phyloP scores from a whole-genome alignment of 1,140 invertebrate genomes.

The Scylla paramamosain region DNA sequence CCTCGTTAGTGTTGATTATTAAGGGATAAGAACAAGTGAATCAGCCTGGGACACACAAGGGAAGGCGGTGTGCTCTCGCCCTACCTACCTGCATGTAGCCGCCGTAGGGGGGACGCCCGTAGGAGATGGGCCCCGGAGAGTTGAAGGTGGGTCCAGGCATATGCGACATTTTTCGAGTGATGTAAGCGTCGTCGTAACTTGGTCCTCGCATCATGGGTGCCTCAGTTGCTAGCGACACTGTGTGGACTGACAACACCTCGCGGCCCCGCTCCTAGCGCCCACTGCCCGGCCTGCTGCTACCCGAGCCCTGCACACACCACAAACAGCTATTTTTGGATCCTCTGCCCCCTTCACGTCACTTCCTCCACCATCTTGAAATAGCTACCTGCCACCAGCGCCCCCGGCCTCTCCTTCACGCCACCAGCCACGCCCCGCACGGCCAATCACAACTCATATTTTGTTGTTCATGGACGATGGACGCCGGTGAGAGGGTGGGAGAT shows the following conservation, averaged over 20 bases:
- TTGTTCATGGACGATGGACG: neutral
- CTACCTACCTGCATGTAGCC: conserved; percentile 67
- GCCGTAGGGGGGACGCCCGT: conserved; percentile 57
- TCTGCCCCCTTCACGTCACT: conserved; percentile 64
- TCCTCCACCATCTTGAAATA: conserved; percentile 68
- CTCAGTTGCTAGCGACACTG: conserved; percentile 30
- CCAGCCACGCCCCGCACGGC: conserved; percentile 10
- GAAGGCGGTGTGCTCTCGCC: neutral
- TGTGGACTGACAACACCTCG: conserved; percentile 71
- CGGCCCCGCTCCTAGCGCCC: conserved; percentile 70
- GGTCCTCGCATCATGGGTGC: conserved; percentile 69
- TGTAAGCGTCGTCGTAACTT: conserved; percentile 70
- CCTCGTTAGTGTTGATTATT: neutral
- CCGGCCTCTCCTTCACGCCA: neutral
- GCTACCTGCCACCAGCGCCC: conserved; percentile 50
- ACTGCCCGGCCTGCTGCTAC: conserved; percentile 49
- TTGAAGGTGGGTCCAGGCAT: conserved; percentile 63
- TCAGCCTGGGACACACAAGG: neutral
- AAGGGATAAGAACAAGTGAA: neutral
- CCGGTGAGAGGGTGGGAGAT: neutral
- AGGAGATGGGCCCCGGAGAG: conserved; percentile 41
- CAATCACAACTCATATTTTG: conserved; percentile 49
- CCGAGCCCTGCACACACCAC: conserved; percentile 37
- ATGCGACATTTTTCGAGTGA: conserved; percentile 62
- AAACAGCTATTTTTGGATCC: conserved; percentile 57